Base-by-base conservation (phyloP, 64 coral and sea anemone species). In the Hydrozoanthus tunicans region DNA sequence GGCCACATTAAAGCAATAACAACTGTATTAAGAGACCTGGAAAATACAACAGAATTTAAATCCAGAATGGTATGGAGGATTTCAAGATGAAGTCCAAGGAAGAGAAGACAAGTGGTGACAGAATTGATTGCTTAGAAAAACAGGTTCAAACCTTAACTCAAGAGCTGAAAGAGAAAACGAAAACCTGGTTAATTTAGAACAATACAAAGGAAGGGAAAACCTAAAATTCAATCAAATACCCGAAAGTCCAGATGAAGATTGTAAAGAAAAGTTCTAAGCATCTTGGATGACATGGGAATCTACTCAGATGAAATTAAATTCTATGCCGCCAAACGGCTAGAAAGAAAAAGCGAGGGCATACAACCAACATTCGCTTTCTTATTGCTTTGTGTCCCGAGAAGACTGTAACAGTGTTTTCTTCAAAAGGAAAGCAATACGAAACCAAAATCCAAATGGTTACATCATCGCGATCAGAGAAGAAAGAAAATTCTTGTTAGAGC, bases 271-370 rank as follows among this genome's bases (percentile, higher is more conserved):
- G 26, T 11, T 77, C 74, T 20, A 20, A 20, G 77, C 26, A 58
- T 79, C 77, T 79, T 79, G 77, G 77, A 79, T 79, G 77, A 79
- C 77, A 79, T 79, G 77, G 13, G 77, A 79, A 79, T 79, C 77
- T 52, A 66, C 64, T 66, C 64, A 66, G 64, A 66, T 66, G 64
- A 66, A 51, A 76, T 76, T 51, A 43, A 76, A 9, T 76, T 76
- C 32, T 51, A 76, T 76, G 72, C 72, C 72, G 72, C 32, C 72
- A 25, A 76, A 5, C 23, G 72, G 9, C 23, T 76, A 25, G 72
- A 51, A 76, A 76, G 72, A 76, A 76, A 27, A 76, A 76, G 32
- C 23, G 32, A 76, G 23, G 23, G 72, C 23, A 43, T 10, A 25
- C 72, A 9, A 25, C 72, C 72, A 43, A 76, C 32, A 43, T 51